Base-by-base conservation (phyloP, 2,888 invertebrate genomes). In the Drosophila mayaguana region DNA sequence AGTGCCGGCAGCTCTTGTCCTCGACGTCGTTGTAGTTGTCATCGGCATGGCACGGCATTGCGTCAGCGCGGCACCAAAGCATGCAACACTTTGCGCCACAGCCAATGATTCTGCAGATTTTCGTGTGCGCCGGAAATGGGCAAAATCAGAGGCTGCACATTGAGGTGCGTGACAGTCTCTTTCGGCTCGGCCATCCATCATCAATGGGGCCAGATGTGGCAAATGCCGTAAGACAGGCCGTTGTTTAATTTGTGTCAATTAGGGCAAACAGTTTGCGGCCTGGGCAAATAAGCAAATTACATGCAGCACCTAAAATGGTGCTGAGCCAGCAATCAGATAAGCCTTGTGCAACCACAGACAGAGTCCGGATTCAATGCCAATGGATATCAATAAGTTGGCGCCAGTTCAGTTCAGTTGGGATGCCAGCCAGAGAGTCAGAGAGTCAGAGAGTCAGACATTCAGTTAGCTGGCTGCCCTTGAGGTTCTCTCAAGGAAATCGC, bases 211-310 rank as follows among this genome's bases (percentile, higher is more conserved):
- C 64, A 72, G 83, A 62, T 72, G 63, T 59, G 57, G 78, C 81
- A 70, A 78, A 43, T 74, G 75, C 48, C 53, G 34, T 55, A 28
- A n/a, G 50, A 14, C 48, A 38, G 25, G 59, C 57, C 60, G 67
- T 81, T 72, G 55, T 71, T 72, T 81, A 81, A 85, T 85, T 85
- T 81, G 60, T 81, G 73, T 77, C 87, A 87, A 87, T 85, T 89
- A 83, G 73, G 54, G 64, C 72, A 72, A 80, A 86, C 78, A 63
- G 64, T 80, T 42, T 70, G 77, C 36, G 50, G 48, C 22, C 36
- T 36, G 51, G 48, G 40, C 62, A 72, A 67, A 70, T 75, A 83
- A 77, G 78, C 59, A 79, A 73, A 76, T 79, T 68, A 72, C 51
- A 48, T 20, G 57, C 34, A 51, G 14, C 40, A 45, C 53, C 54